Evolutionary conservation across 2,113 vertebrate species (phyloP).

Genomic region (Capreolus pygargus): DNA sequence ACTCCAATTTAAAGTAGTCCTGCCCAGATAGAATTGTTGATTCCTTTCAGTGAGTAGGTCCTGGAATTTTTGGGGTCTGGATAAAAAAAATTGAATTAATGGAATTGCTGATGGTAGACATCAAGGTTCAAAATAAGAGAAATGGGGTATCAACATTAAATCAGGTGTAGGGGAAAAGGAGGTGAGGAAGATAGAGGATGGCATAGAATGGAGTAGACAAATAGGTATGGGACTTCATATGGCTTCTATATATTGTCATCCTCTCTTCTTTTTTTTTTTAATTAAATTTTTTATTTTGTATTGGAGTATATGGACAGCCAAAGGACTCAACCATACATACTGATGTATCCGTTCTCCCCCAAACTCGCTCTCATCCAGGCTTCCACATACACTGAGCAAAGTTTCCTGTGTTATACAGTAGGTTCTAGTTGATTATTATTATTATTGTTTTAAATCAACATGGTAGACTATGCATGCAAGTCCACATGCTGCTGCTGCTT

Average conservation of each 20-base stretch:
- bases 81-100: background rate
- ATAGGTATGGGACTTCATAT: background rate
- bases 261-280: background rate
- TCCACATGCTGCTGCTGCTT: background rate
- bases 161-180: background rate
- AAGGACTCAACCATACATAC: background rate
- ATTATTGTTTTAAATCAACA: background rate
- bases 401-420: background rate
- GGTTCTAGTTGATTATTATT: background rate
- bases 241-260: rapidly evolving
- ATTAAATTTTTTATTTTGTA: background rate
- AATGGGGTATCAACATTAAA: rapidly evolving
- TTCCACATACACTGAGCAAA: background rate
- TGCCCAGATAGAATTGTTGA: background rate
- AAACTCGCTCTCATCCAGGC: background rate
- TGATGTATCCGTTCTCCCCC: background rate
- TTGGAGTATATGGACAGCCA: background rate
- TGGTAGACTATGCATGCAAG: background rate
- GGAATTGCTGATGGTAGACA: background rate
- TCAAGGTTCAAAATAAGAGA: background rate
- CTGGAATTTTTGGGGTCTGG: background rate
- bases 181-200: rapidly evolving
- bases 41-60: background rate
- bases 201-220: rapidly evolving
- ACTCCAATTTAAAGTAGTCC: background rate